Conservation (phyloP, 2,797 vertebrate genomes). For the Enteromius treurensis region DNA sequence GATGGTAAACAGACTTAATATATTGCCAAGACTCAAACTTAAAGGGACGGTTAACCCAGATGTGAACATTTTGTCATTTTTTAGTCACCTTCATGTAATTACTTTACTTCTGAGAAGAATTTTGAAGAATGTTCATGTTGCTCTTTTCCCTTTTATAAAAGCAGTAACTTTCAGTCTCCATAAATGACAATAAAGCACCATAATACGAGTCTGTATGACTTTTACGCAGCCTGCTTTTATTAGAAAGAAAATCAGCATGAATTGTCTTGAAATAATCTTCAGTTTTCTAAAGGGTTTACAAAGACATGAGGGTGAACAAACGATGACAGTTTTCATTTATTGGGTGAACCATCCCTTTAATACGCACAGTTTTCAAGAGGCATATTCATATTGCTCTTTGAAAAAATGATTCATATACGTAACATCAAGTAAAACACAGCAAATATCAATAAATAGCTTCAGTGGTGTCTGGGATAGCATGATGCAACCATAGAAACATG, state of each 20-base stretch:
- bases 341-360: slow-evolving; percentile 33
- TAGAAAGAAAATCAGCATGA: background rate
- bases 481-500: slow-evolving; percentile 46
- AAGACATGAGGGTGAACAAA: slow-evolving; percentile 8
- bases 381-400: slow-evolving; percentile 41
- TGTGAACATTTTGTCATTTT: background rate
- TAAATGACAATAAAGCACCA: background rate
- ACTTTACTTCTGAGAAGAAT: background rate
- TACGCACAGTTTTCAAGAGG: slow-evolving; percentile 25
- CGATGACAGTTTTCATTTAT: background rate
- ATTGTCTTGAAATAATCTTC: background rate
- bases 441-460: slow-evolving; percentile 50
- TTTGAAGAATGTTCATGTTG: background rate
- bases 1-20: slow-evolving; percentile 6
- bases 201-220: background rate
- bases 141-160: background rate
- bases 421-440: slow-evolving; percentile 45
- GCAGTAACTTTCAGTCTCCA: background rate
- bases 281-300: background rate
- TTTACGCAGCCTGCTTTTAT: background rate
- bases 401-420: background rate
- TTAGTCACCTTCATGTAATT: background rate
- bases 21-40: slow-evolving; percentile 18
- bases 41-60: slow-evolving; percentile 15
- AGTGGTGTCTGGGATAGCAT: slow-evolving; percentile 31